Evolutionary conservation across 1,140 invertebrate species (phyloP).

Genomic region (Rhyacophila brunnea): DNA sequence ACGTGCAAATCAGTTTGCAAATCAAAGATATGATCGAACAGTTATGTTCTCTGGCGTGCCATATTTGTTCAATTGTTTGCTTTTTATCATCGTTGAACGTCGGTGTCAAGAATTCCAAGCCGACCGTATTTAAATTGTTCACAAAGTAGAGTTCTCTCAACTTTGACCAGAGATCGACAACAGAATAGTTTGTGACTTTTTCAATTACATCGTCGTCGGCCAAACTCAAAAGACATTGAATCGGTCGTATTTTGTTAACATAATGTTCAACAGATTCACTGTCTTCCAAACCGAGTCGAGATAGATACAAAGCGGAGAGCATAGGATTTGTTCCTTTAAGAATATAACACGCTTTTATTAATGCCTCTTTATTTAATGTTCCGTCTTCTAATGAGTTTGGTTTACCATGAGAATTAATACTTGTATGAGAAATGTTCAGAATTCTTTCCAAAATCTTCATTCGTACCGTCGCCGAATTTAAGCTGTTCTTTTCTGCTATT

Average conservation of each 20-base stretch:
- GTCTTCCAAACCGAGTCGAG: conserved; percentile 51
- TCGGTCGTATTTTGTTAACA: conserved; percentile 47
- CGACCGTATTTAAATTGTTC: conserved; percentile 46
- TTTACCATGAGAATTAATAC: conserved; percentile 30
- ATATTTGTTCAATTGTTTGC: conserved; percentile 44
- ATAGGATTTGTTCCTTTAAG: conserved; percentile 51
- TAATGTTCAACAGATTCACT: conserved; percentile 48
- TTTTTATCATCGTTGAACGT: conserved; percentile 49
- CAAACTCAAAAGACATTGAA: conserved; percentile 52
- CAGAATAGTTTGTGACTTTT: conserved; percentile 47
- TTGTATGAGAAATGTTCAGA: conserved; percentile 39
- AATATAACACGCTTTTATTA: conserved; percentile 52
- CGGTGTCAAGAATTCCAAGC: conserved; percentile 49
- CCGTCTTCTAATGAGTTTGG: conserved; percentile 18
- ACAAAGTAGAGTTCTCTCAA: conserved; percentile 47
- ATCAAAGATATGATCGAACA: conserved; percentile 44
- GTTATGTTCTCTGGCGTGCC: conserved; percentile 42
- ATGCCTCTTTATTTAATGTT: conserved; percentile 41
- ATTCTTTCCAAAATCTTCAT: conserved; percentile 52
- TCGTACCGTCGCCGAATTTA: conserved; percentile 49
- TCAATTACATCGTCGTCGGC: conserved; percentile 47
- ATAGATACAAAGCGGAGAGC: conserved; percentile 52
- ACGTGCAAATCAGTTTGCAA: conserved; percentile 42
- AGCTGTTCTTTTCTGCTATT: conserved; percentile 53
- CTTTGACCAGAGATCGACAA: conserved; percentile 44